These are phyloP conservation scores for Amblyteles armatorius DNA, from an alignment of 2,888 invertebrate genomes.

Conservation along the genomic window DNA sequence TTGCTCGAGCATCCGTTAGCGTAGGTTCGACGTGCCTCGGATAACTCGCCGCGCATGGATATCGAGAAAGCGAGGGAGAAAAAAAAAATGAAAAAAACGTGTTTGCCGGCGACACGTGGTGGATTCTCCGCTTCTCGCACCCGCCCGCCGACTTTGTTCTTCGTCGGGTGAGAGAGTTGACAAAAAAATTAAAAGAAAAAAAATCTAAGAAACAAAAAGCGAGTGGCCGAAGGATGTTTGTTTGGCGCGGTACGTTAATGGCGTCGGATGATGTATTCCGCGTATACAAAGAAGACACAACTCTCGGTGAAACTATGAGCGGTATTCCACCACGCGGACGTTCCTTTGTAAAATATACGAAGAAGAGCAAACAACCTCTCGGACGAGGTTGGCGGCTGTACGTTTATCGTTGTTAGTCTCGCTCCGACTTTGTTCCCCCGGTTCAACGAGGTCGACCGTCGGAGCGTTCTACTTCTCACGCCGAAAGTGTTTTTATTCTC, in stretches of 20 bases:
- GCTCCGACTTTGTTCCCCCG: conserved; percentile 39
- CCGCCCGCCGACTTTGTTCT: conserved; percentile 7
- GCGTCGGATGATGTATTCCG: conserved; percentile 75
- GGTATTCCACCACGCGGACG: conserved; percentile 42
- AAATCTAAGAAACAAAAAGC: conserved; percentile 70
- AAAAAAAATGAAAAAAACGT: neutral
- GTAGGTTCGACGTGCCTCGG: conserved; percentile 78
- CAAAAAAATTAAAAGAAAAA: conserved; percentile 50
- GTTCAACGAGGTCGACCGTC: conserved; percentile 64
- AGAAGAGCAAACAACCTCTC: conserved; percentile 66
- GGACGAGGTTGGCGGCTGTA: conserved; percentile 47
- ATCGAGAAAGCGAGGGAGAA: conserved; percentile 67
- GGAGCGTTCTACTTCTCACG: conserved; percentile 65
- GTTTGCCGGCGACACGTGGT: conserved; percentile 74
- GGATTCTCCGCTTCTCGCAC: conserved; percentile 45
- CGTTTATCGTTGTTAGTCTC: conserved; percentile 63
- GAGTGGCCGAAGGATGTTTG: conserved; percentile 76
- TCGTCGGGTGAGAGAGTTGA: conserved; percentile 36
- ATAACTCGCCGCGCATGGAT: conserved; percentile 78
- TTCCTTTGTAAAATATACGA: conserved; percentile 80
- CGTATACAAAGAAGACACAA: conserved; percentile 36
- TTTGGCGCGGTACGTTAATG: conserved; percentile 80
- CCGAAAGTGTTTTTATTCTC: conserved; percentile 51
- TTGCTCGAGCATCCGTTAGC: conserved; percentile 80
- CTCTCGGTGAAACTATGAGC: conserved; percentile 44